Conservation (phyloP, 2,113 vertebrate species). For the Jaculus jaculus region DNA sequence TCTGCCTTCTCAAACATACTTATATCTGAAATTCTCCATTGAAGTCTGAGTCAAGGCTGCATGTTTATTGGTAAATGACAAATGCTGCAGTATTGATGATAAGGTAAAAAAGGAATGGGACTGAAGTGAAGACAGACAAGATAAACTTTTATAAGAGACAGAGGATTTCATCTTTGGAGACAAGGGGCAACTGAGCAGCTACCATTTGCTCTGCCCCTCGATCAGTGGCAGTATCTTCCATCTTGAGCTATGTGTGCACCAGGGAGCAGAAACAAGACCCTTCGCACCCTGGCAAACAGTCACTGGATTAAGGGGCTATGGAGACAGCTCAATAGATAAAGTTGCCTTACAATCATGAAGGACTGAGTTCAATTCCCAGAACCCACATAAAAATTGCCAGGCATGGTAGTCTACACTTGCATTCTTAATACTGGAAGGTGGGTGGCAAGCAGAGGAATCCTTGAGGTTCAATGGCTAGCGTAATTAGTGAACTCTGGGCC, state of each 20-base stretch:
- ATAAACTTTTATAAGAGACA: background rate
- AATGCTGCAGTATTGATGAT: background rate
- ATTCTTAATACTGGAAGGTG: no score
- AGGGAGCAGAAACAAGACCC: background rate
- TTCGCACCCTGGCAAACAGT: background rate
- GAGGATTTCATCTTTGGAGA: background rate
- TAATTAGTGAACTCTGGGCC: no score
- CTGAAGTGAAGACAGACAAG: background rate
- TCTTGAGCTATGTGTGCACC: background rate
- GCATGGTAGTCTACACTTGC: no score
- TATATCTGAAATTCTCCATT: conserved; percentile 26
- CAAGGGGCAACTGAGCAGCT: background rate
- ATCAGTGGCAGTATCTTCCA: background rate
- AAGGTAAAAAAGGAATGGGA: background rate
- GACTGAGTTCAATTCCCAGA: no score
- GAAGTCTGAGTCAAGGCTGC: background rate
- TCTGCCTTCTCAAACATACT: background rate
- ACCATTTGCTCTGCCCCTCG: background rate
- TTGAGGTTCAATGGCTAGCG: no score
- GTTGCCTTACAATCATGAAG: no score
- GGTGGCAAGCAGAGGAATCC: no score
- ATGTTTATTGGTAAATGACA: background rate
- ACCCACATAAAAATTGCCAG: no score
- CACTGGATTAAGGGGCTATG: no score
- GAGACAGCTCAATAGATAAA: no score